phyloP scores from a whole-genome alignment of 1,140 invertebrate genomes.

The Harlomillsia oculata region DNA sequence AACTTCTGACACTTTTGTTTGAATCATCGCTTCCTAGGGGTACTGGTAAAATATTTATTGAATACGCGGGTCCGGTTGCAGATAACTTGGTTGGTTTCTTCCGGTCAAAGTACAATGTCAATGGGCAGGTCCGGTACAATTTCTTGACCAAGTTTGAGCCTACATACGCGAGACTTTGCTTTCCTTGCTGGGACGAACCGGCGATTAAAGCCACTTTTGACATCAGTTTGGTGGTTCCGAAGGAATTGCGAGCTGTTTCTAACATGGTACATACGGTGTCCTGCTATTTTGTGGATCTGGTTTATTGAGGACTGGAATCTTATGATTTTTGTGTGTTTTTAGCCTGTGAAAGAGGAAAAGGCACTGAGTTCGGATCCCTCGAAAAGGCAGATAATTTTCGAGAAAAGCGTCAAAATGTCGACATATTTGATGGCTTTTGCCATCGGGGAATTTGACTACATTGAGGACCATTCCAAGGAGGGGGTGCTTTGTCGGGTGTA shows the following conservation, averaged over 20 bases:
- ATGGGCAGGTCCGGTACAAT: constrained; percentile 67
- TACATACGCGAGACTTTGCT: constrained; percentile 82
- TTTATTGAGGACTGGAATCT: neutral
- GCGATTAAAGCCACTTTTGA: constrained; percentile 89
- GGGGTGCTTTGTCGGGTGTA: constrained; percentile 80
- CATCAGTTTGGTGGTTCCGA: constrained; percentile 69
- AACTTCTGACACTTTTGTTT: constrained; percentile 62
- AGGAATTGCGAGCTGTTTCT: constrained; percentile 68
- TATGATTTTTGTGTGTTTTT: constrained; percentile 14
- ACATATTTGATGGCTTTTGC: constrained; percentile 89
- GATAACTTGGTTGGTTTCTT: constrained; percentile 93
- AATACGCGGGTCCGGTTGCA: constrained; percentile 76
- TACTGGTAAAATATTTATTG: constrained; percentile 53
- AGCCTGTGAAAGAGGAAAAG: constrained; percentile 58
- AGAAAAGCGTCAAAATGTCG: constrained; percentile 86
- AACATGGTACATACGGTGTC: constrained; percentile 66
- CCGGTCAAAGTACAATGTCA: constrained; percentile 69
- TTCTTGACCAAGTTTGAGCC: constrained; percentile 89
- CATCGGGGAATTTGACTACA: constrained; percentile 86
- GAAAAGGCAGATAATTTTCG: constrained; percentile 59
- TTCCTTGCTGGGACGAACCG: constrained; percentile 96
- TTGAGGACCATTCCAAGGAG: constrained; percentile 63
- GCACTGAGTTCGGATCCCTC: constrained; percentile 43
- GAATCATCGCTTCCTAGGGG: constrained; percentile 51
- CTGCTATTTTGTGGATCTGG: neutral